phyloP scores from a whole-genome alignment of 2,888 invertebrate species.

The Idaea biselata region DNA sequence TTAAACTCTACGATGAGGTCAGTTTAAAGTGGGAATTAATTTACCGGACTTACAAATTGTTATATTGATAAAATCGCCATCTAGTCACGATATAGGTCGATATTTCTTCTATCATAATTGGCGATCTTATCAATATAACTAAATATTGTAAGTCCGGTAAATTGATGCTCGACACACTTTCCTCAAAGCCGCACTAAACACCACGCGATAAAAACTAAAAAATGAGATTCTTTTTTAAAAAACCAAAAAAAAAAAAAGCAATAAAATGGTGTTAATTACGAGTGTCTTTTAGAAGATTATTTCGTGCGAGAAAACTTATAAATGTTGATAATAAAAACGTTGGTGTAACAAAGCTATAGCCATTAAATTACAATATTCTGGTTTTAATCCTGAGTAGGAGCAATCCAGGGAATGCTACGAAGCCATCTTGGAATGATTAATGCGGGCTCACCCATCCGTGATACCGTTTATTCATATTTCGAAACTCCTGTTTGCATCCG shows the following conservation, averaged over 20 bases:
- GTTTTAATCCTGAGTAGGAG: constrained; percentile 30
- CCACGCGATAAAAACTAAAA: no score
- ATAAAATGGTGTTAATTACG: background rate
- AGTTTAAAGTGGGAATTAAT: background rate
- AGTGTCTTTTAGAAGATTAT: background rate
- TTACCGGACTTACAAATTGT: background rate
- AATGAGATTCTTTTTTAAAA: no score
- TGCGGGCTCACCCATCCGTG: constrained; percentile 33
- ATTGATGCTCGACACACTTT: no score
- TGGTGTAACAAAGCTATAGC: constrained; percentile 9
- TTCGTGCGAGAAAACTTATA: background rate
- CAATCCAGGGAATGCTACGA: constrained; percentile 20
- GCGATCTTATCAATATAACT: no score
- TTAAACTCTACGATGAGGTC: constrained; percentile 24
- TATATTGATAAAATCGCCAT: background rate
- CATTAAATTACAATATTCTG: constrained; percentile 26
- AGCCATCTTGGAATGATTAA: constrained; percentile 37
- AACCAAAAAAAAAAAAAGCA: background rate
- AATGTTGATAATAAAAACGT: background rate
- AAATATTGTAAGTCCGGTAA: no score
- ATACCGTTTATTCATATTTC: constrained; percentile 36
- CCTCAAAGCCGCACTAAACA: no score
- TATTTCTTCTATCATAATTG: no score
- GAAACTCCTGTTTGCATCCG: constrained; percentile 16
- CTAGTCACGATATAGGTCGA: no score